A percentile compares a stretch with the other conserved stretches of the same genome.
phyloP scores from a whole-genome alignment of 2,888 invertebrate species.

The Lithophane semibrunnea region DNA sequence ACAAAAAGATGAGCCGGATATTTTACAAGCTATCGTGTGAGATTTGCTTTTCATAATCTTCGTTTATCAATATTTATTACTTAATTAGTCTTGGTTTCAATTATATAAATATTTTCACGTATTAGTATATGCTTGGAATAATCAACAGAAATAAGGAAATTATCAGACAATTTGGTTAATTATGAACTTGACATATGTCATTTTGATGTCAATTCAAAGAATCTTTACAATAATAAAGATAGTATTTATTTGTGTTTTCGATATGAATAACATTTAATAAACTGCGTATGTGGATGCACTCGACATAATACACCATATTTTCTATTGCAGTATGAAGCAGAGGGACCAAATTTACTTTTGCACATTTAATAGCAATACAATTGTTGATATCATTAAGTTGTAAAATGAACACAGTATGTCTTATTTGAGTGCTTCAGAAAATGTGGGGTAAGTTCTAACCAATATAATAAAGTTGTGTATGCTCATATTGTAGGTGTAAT shows the following conservation, averaged over 20 bases:
- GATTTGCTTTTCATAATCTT: constrained; percentile 71
- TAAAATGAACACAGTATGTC: constrained; percentile 90
- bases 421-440: constrained; percentile 90
- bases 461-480: neutral
- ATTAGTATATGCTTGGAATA: constrained; percentile 1
- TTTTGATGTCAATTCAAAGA: constrained; percentile 78
- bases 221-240: constrained; percentile 74
- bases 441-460: constrained; percentile 85
- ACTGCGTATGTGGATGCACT: constrained; percentile 50
- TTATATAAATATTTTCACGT: constrained; percentile 47
- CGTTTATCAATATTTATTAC: constrained; percentile 59
- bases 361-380: constrained; percentile 76
- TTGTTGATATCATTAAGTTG: constrained; percentile 81
- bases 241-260: constrained; percentile 77
- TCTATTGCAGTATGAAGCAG: constrained; percentile 83
- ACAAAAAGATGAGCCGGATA: constrained; percentile 73
- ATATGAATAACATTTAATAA: constrained; percentile 66
- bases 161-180: constrained; percentile 65
- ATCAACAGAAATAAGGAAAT: constrained; percentile 27
- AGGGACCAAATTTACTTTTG: constrained; percentile 83
- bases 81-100: constrained; percentile 44
- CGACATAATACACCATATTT: constrained; percentile 40
- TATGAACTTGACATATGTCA: constrained; percentile 86
- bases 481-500: neutral
- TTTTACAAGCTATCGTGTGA: constrained; percentile 78